Base-by-base conservation (phyloP, 2,888 invertebrate genomes). In the Orthonevra nobilis region DNA sequence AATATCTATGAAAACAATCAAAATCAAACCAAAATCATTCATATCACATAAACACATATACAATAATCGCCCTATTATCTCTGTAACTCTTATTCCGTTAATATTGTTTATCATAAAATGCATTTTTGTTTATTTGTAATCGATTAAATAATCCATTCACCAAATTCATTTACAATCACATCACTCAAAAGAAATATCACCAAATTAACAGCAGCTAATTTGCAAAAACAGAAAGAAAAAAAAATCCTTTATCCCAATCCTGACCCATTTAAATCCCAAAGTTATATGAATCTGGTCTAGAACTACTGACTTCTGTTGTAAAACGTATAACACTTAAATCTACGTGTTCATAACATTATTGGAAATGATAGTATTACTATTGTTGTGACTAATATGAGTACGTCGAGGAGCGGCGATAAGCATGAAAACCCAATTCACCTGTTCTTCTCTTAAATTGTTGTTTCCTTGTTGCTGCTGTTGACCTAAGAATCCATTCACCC, bases 311-410 rank as follows among this genome's bases (percentile, higher is more conserved):
- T 48, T 19, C 30, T 42, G 69, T 56, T 73, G 66, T 72, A 64
- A 58, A 70, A 50, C 70, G 75, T 64, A 50, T 77, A 77, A 60
- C 52, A 52, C 38, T 32, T 34, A n/a, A n/a, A n/a, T n/a, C n/a
- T n/a, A n/a, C n/a, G 60, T 52, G 42, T 26, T 42, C 7, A 23
- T 3, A 23, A 10, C 44, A 50, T 30, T 40, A 58, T 75, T 48
- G 32, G 46, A 72, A 20, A 52, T 40, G 46, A 54, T 54, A 52
- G 64, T 54, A 17, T 70, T 70, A 60, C 48, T 63, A 54, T 66
- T 79, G 77, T 79, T 66, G 79, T 73, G 68, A 79, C 79, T 79
- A 79, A 79, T 73, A 46, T n/a, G n/a, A n/a, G n/a, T n/a, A n/a
- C 9, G 17, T 12, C 32, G 12, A 46, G 6, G 38, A 66, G 4